These are phyloP conservation scores for Drosophila suboccidentalis DNA, from an alignment of 2,888 invertebrate species.

Conservation along the genomic window DNA sequence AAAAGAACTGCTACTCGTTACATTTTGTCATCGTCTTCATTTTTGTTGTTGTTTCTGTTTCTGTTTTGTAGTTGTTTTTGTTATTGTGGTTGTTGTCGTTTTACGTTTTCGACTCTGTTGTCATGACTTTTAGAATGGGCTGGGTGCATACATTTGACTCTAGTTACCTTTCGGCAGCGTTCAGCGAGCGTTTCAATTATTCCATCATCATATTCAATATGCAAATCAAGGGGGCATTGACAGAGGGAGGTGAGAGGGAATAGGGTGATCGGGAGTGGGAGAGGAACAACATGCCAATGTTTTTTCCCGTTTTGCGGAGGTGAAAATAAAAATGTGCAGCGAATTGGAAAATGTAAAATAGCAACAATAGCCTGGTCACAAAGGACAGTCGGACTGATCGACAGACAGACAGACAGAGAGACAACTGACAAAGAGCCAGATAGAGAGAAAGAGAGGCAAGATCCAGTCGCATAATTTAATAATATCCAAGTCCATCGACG, in stretches of 20 bases:
- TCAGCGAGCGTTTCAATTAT: slow-evolving; percentile 58
- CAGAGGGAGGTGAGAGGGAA: background rate
- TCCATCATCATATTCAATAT: slow-evolving; percentile 74
- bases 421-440: background rate
- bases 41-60: background rate
- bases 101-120: background rate
- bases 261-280: background rate
- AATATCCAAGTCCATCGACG: slow-evolving; percentile 61
- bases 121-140: slow-evolving; percentile 18
- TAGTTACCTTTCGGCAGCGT: slow-evolving; percentile 14
- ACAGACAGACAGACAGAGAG: background rate
- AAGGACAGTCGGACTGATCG: slow-evolving; percentile 1
- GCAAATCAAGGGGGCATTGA: slow-evolving; percentile 55
- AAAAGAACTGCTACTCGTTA: slow-evolving; percentile 14
- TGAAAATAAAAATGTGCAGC: slow-evolving; percentile 68
- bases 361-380: slow-evolving; percentile 14
- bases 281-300: slow-evolving; percentile 24
- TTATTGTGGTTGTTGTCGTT: background rate
- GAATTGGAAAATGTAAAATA: slow-evolving; percentile 65
- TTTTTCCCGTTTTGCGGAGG: slow-evolving; percentile 39
- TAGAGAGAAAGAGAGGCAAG: slow-evolving; percentile 1
- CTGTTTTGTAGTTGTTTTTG: background rate
- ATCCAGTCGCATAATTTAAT: slow-evolving; percentile 65
- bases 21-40: slow-evolving; percentile 21
- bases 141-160: slow-evolving; percentile 31